Evolutionary conservation across 1,140 invertebrate genomes (phyloP).

Genomic region (Drosophila nasuta): DNA sequence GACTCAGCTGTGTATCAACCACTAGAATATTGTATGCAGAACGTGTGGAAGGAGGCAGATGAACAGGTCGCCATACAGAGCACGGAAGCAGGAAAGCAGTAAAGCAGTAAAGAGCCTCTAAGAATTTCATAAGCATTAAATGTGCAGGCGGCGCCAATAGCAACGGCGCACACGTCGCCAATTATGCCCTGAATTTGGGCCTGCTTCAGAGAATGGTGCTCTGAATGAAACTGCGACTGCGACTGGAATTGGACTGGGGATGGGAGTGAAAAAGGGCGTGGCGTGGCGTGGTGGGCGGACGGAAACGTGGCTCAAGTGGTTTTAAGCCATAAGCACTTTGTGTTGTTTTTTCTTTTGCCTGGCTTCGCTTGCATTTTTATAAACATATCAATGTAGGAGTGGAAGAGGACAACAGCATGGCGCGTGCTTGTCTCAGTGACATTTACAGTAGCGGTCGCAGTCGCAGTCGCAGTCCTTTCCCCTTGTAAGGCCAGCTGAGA

Average conservation of each 20-base stretch:
- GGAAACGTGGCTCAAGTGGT: constrained; percentile 34
- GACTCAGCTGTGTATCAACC: constrained; percentile 44
- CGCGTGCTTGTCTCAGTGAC: constrained; percentile 23
- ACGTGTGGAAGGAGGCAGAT: background rate
- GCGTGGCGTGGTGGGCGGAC: background rate
- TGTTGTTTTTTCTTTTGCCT: constrained; percentile 27
- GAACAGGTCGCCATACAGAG: too few relatives aligned
- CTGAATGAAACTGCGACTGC: background rate
- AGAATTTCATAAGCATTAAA: constrained; percentile 72
- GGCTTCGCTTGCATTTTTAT: constrained; percentile 57
- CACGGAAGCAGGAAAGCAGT: background rate
- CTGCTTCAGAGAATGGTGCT: constrained; percentile 1
- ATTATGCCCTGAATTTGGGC: constrained; percentile 57
- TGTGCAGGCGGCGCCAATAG: constrained; percentile 74
- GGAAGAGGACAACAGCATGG: background rate
- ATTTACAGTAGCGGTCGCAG: background rate
- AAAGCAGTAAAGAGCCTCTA: constrained; percentile 45
- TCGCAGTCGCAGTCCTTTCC: background rate
- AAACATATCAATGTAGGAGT: constrained; percentile 62
- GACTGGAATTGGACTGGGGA: background rate
- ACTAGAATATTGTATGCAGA: constrained; percentile 46
- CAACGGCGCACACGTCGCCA: constrained; percentile 72
- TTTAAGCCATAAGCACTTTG: constrained; percentile 41
- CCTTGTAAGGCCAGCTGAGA: background rate
- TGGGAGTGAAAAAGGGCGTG: background rate